These are phyloP conservation scores for Empis livida DNA, from an alignment of 2,888 invertebrate genomes.

Conservation along the genomic window DNA sequence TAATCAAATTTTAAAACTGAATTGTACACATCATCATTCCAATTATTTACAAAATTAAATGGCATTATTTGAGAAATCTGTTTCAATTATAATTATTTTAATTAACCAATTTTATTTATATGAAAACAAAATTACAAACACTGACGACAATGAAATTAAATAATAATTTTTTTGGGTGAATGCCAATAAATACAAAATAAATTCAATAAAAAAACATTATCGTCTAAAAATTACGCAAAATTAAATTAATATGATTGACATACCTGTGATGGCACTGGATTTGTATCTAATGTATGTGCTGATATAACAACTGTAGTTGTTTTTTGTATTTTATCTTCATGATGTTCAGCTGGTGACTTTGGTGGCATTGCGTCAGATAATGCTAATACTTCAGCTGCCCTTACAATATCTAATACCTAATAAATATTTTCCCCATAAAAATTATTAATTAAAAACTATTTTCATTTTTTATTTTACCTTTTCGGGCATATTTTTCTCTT, in stretches of 20 bases:
- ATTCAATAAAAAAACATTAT: neutral
- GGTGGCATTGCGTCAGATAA: constrained; percentile 43
- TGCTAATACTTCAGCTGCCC: constrained; percentile 76
- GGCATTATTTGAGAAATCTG: too few relatives aligned
- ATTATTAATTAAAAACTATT: neutral
- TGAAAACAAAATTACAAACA: too few relatives aligned
- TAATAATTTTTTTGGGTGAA: neutral
- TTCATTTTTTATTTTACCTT: constrained; percentile 37
- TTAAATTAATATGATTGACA: constrained; percentile 24
- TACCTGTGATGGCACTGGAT: constrained; percentile 35
- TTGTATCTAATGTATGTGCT: constrained; percentile 69
- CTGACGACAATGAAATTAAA: constrained; percentile 1
- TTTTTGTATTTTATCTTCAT: constrained; percentile 52
- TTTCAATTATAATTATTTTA: too few relatives aligned
- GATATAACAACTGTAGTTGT: constrained; percentile 91
- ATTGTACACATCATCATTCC: too few relatives aligned
- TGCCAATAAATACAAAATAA: neutral
- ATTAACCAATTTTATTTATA: too few relatives aligned
- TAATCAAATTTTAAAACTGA: too few relatives aligned
- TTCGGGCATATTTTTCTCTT: constrained; percentile 72
- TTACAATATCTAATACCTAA: constrained; percentile 77
- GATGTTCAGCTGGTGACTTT: constrained; percentile 59
- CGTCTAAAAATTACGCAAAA: neutral
- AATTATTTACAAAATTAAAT: too few relatives aligned
- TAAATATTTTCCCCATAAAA: neutral